These are phyloP conservation scores for Hemicrepidius hirtus DNA, from an alignment of 2,888 invertebrate genomes.

Conservation along the genomic window DNA sequence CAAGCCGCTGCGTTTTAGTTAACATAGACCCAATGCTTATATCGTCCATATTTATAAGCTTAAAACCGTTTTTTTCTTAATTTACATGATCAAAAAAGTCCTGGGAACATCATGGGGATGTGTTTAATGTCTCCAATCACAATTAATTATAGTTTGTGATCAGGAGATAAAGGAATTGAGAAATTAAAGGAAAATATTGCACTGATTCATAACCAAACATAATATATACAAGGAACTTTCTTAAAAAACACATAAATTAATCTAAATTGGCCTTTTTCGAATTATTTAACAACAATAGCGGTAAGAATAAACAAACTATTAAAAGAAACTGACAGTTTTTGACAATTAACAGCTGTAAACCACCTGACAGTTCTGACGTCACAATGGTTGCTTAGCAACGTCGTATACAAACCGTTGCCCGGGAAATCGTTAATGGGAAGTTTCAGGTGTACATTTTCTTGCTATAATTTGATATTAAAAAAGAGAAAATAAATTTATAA, in stretches of 20 bases:
- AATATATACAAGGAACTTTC: constrained; percentile 17
- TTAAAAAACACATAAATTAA: not conserved
- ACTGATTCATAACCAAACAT: not conserved
- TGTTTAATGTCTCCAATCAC: not conserved
- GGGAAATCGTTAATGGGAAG: constrained; percentile 26
- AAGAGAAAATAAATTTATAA: constrained; percentile 52
- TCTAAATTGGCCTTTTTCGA: constrained; percentile 3
- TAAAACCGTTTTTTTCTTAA: not conserved
- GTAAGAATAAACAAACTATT: constrained; percentile 32
- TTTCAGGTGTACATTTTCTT: constrained; percentile 42
- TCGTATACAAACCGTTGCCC: constrained; percentile 31
- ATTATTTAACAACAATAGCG: constrained; percentile 24
- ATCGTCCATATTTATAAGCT: constrained; percentile 61
- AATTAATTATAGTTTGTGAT: constrained; percentile 11
- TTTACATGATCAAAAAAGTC: constrained; percentile 23
- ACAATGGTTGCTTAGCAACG: constrained; percentile 38
- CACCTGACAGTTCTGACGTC: constrained; percentile 30
- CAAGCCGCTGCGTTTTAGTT: constrained; percentile 82
- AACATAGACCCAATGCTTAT: constrained; percentile 71
- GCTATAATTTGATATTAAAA: constrained; percentile 21
- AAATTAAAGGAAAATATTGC: constrained; percentile 3
- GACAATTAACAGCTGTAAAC: constrained; percentile 27
- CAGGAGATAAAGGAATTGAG: not conserved
- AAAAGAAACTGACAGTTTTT: constrained; percentile 24
- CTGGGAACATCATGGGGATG: not conserved